Conservation (phyloP, 2,113 vertebrate genomes). For the Gasterosteus aculeatus region DNA sequence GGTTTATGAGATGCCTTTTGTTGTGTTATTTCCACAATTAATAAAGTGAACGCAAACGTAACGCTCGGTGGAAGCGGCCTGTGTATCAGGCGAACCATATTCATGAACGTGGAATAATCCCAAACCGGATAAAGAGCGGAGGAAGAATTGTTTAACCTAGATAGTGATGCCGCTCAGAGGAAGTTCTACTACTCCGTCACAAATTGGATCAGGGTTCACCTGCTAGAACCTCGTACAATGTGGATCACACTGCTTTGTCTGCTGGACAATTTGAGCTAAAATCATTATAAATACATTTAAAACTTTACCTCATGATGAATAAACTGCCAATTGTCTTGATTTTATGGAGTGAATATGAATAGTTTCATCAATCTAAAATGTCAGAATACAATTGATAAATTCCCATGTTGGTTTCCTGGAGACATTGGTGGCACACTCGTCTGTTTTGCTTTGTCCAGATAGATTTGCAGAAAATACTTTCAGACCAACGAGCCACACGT, state of each 20-base stretch:
- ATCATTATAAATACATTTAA: neutral
- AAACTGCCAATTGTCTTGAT: neutral
- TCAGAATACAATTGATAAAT: neutral
- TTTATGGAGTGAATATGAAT: neutral
- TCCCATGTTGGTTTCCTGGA: neutral
- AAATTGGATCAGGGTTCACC: slow-evolving; percentile 13
- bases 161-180: slow-evolving; percentile 41
- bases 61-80: slow-evolving; percentile 49
- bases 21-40: slow-evolving; percentile 88
- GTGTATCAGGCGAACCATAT: slow-evolving; percentile 59
- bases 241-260: neutral
- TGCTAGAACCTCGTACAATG: neutral
- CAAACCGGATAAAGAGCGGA: slow-evolving; percentile 53
- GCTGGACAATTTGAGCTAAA: neutral
- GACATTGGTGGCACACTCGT: neutral
- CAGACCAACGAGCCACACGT: neutral
- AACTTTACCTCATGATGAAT: neutral
- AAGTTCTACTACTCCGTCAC: slow-evolving; percentile 45
- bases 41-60: slow-evolving; percentile 77
- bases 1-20: slow-evolving; percentile 89
- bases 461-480: neutral
- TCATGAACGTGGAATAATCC: slow-evolving; percentile 62
- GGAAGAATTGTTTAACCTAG: slow-evolving; percentile 57
- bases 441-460: neutral
- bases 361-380: neutral